Base-by-base conservation (phyloP, 2,888 invertebrate species). In the Creontiades dilutus region DNA sequence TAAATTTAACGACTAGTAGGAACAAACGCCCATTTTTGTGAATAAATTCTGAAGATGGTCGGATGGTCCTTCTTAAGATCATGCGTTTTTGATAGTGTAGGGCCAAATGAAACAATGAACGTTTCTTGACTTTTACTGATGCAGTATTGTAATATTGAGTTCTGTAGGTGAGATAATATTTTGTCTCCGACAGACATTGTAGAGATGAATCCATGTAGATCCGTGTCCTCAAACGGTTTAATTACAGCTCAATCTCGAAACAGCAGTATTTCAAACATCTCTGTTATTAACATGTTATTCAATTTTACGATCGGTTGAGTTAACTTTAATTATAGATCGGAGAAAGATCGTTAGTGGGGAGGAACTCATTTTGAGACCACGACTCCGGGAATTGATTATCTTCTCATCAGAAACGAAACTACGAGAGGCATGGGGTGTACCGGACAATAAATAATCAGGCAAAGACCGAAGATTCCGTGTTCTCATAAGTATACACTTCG, bases 271-370 rank as follows among this genome's bases (percentile, higher is more conserved):
- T 86, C 86, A 86, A 86, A 68, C 47, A 14, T 86, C 86, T 47
- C 75, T 48, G 86, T 86, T 86, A 86, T 86, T 86, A 86, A 76
- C 86, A 86, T 86, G 86, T 86, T 86, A 86, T 86, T 48, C 86
- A 86, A 76, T 86, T 86, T 86, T 75, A 86, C 86, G 86, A 86
- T 47, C 68, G 86, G 75, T 86, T 75, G 86, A 86, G 86, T 86
- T 68, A 86, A 75, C 75, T 86, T 86, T 86, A 86, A 86, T 86
- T 86, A 86, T 86, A 86, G 75, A 86, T 86, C 86, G 23, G 75
- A 28, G 86, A 12, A 52, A 57, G 85, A 86, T 86, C 76, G 86
- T 86, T 86, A 86, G 68, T 37, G 48, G 86, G 55, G 86, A 85
- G 61, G 27, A 55, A 76, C 55, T 76, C 86, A 75, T 86, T 85